Conservation (phyloP, 2,113 vertebrate species). For the Halichoerus grypus region DNA sequence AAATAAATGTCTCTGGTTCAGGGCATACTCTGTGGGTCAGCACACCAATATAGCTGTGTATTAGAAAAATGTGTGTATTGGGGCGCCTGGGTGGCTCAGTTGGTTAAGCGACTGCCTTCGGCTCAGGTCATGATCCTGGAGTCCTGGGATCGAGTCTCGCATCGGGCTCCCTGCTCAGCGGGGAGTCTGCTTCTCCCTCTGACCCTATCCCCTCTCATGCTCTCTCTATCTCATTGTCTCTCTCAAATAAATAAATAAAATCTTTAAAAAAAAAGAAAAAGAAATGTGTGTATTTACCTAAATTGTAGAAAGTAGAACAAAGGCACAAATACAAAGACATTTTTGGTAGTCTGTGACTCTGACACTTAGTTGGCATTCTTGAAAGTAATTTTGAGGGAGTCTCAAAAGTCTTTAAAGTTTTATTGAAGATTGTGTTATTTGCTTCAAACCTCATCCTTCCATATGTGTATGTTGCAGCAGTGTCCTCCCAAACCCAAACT, state of each 20-base stretch:
- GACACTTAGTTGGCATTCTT: neutral
- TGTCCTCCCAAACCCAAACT: neutral
- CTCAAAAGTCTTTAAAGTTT: neutral
- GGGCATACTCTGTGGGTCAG: constrained; percentile 18
- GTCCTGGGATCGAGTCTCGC: too few relatives aligned
- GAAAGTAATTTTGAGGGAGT: neutral
- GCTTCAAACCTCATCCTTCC: neutral
- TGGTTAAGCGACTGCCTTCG: too few relatives aligned
- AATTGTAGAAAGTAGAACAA: neutral
- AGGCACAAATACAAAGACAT: neutral
- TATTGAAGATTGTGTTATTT: neutral
- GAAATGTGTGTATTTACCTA: constrained; percentile 27
- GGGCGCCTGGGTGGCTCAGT: too few relatives aligned
- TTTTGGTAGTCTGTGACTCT: constrained; percentile 44
- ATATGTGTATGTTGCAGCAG: neutral
- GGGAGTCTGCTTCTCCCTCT: too few relatives aligned
- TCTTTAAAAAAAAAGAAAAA: too few relatives aligned
- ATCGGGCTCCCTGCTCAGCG: too few relatives aligned
- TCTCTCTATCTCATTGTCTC: too few relatives aligned
- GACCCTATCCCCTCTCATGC: too few relatives aligned
- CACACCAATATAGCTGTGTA: neutral
- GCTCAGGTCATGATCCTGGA: too few relatives aligned
- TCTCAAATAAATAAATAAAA: too few relatives aligned
- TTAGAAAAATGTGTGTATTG: constrained; percentile 27
- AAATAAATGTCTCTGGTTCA: constrained; percentile 33